phyloP scores from a whole-genome alignment of 2,888 invertebrate species.

The Cataglyphis altisquamis region DNA sequence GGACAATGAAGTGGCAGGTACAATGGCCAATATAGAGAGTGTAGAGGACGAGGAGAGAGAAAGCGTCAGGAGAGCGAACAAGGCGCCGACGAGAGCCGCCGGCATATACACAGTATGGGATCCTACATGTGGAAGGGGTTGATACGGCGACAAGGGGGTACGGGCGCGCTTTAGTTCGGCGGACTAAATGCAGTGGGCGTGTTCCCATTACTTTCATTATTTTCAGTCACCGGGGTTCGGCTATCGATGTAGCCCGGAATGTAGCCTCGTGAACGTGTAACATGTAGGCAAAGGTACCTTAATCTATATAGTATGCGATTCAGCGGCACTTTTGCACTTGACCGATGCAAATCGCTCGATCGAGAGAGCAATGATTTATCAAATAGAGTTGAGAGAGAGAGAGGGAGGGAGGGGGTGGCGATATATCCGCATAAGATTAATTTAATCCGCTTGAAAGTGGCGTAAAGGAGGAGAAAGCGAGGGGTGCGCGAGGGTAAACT shows the following conservation, averaged over 20 bases:
- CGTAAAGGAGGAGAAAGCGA: not conserved
- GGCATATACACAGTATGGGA: slow-evolving; percentile 33
- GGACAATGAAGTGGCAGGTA: slow-evolving; percentile 83
- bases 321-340: not conserved
- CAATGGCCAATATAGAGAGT: slow-evolving; percentile 80
- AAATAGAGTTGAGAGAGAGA: not conserved
- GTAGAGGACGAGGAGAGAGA: slow-evolving; percentile 50
- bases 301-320: not conserved
- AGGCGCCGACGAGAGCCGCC: slow-evolving; percentile 63
- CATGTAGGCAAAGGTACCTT: not conserved
- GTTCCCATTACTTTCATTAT: slow-evolving; percentile 86
- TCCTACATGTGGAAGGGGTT: slow-evolving; percentile 40
- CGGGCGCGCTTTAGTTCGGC: slow-evolving; percentile 62
- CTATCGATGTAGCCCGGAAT: slow-evolving; percentile 67
- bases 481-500: slow-evolving; percentile 60
- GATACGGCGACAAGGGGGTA: slow-evolving; percentile 54
- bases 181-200: slow-evolving; percentile 85
- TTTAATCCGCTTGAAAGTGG: slow-evolving; percentile 16
- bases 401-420: not conserved
- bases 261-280: slow-evolving; percentile 11
- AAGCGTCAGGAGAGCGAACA: slow-evolving; percentile 63
- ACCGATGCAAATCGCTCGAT: slow-evolving; percentile 19
- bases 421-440: slow-evolving; percentile 16
- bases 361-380: not conserved
- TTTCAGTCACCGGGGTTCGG: slow-evolving; percentile 82